These are phyloP conservation scores for Drosophila merina DNA, from an alignment of 2,888 invertebrate genomes.

Conservation along the genomic window DNA sequence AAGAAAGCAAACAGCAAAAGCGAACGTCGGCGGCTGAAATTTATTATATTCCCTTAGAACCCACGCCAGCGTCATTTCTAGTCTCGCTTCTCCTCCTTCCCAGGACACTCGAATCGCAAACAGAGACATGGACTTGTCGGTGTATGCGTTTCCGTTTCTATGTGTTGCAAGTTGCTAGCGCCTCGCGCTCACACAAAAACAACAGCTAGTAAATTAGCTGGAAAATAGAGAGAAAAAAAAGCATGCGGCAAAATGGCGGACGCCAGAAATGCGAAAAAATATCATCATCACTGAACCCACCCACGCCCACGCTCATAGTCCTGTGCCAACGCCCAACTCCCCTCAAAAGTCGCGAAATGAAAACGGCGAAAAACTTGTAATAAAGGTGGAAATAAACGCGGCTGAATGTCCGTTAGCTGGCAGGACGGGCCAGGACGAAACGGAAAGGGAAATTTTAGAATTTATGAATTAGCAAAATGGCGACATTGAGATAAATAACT, in stretches of 20 bases:
- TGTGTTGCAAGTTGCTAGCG: slow-evolving; percentile 27
- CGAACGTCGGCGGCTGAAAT: slow-evolving; percentile 67
- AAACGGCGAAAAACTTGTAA: slow-evolving; percentile 52
- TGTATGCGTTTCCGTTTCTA: slow-evolving; percentile 17
- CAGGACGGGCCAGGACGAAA: slow-evolving; percentile 5
- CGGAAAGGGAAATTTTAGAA: slow-evolving; percentile 6
- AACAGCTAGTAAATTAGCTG: slow-evolving; percentile 75
- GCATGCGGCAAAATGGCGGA: slow-evolving; percentile 73
- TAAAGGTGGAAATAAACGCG: slow-evolving; percentile 54
- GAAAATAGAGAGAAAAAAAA: slow-evolving; percentile 67
- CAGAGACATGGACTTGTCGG: slow-evolving; percentile 64
- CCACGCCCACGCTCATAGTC: neutral
- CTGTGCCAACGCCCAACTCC: slow-evolving; percentile 1
- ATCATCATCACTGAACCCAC: slow-evolving; percentile 37
- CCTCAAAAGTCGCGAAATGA: slow-evolving; percentile 35
- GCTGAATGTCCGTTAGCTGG: slow-evolving; percentile 21
- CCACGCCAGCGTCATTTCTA: slow-evolving; percentile 46
- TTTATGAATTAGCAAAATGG: slow-evolving; percentile 59
- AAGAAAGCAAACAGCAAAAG: slow-evolving; percentile 70
- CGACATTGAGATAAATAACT: slow-evolving; percentile 59
- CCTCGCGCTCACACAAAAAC: slow-evolving; percentile 56
- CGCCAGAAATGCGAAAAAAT: slow-evolving; percentile 61
- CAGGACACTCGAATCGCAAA: slow-evolving; percentile 52
- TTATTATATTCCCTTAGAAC: slow-evolving; percentile 66
- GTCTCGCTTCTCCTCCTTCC: slow-evolving; percentile 10